Base-by-base conservation (phyloP, 2,113 vertebrate species). In the Myiozetetes cayanensis region DNA sequence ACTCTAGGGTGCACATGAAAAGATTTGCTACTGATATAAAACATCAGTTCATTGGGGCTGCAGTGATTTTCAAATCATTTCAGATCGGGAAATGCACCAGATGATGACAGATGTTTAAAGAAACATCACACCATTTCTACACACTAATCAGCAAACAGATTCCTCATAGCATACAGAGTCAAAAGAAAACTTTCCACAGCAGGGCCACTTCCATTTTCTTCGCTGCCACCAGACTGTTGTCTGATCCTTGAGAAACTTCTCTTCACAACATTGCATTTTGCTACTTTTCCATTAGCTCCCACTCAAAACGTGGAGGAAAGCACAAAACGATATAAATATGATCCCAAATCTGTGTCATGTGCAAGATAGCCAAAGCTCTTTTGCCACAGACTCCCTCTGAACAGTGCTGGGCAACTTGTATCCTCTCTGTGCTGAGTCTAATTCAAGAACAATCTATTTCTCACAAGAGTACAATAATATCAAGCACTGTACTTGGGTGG, bases 11-110 rank as follows among this genome's bases (percentile, higher is more conserved):
- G n/a, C 17, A 78, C n/a, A 71, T 24, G n/a, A 52, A 56, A 53
- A 14, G 68, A 6, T 72, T 68, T 85, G 24, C 50, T 83, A 33
- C 39, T 47, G 31, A 43, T 28, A 41, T 5, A 56, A 67, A 89
- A 59, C 28, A 43, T 24, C 13, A 23, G 7, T 63, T 41, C 25
- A 31, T 44, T 62, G 74, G 56, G 30, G 19, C 50, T 78, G 71
- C 68, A 68, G 70, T 70, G 78, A 82, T 72, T 76, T 90, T 79
- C 24, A 73, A 67, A 85, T 61, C 6, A 50, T 67, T 88, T 85
- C 65, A 80, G 63, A 50, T 33, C 0, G 3, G 14, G 19, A 86
- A 71, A 58, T 0, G 0, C 55, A 71, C 9, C 33, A 74, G 55
- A 77, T 50, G 47, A 68, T 53, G 41, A 63, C 19, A 87, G 53